phyloP scores from a whole-genome alignment of 2,888 invertebrate genomes.

The Mantis religiosa region DNA sequence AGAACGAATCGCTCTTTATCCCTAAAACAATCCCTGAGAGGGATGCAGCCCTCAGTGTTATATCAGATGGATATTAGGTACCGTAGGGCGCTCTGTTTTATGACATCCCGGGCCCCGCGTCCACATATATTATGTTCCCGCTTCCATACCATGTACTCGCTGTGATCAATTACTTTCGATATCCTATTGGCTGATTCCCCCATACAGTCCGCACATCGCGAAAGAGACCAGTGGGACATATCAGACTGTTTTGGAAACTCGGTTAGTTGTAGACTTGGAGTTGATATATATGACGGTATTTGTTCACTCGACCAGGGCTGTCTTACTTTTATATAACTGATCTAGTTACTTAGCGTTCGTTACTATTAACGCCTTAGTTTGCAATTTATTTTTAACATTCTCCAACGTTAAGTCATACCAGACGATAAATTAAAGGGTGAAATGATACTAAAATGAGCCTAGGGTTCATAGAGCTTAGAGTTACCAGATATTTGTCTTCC shows the following conservation, averaged over 20 bases:
- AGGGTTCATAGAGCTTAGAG: too few relatives aligned
- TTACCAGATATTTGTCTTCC: too few relatives aligned
- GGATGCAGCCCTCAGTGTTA: conserved; percentile 5
- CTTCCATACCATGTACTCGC: conserved; percentile 5
- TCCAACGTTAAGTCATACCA: too few relatives aligned
- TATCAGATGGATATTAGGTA: conserved; percentile 29
- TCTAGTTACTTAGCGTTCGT: too few relatives aligned
- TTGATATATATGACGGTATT: too few relatives aligned
- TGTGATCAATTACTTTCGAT: conserved; percentile 30
- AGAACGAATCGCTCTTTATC: not conserved
- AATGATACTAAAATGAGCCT: too few relatives aligned
- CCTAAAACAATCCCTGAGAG: not conserved
- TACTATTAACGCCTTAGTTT: too few relatives aligned
- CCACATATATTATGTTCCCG: conserved; percentile 18
- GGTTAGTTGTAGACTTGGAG: not conserved
- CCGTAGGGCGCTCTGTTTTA: conserved; percentile 25
- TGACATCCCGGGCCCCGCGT: conserved; percentile 20
- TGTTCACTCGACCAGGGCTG: too few relatives aligned
- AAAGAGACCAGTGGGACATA: not conserved
- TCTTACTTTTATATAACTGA: too few relatives aligned
- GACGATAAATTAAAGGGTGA: too few relatives aligned
- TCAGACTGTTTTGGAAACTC: not conserved
- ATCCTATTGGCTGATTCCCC: conserved; percentile 18
- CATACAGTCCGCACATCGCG: not conserved
- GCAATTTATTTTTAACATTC: too few relatives aligned